Percentiles rank a stretch among this genome's conserved stretches.
Conservation (phyloP, 2,888 invertebrate genomes). For the Teinopalpus imperialis region DNA sequence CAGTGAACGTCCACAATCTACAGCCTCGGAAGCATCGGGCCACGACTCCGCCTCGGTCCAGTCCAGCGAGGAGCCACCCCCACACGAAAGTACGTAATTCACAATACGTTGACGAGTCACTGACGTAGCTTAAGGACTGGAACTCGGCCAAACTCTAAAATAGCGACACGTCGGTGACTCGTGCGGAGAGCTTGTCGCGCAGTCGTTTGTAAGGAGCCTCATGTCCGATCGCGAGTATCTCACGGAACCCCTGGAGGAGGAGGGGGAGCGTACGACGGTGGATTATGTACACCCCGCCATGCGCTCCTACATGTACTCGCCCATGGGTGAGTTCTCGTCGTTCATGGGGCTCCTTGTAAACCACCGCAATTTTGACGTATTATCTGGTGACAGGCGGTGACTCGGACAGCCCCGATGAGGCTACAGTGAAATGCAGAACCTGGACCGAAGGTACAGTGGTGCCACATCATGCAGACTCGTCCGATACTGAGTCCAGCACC, state of each 20-base stretch:
- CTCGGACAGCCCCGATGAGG: constrained; percentile 84
- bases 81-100: constrained; percentile 74
- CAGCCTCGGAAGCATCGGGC: constrained; percentile 74
- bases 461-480: constrained; percentile 60
- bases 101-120: constrained; percentile 64
- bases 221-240: constrained; percentile 80
- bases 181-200: constrained; percentile 72
- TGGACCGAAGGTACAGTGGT: constrained; percentile 72
- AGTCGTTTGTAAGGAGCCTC: constrained; percentile 73
- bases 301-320: constrained; percentile 80
- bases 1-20: constrained; percentile 73
- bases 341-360: constrained; percentile 48
- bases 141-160: constrained; percentile 76
- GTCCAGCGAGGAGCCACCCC: constrained; percentile 78
- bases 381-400: constrained; percentile 79
- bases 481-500: constrained; percentile 64
- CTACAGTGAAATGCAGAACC: constrained; percentile 80
- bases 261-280: constrained; percentile 66
- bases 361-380: constrained; percentile 42
- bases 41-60: constrained; percentile 75
- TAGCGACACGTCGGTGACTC: constrained; percentile 75
- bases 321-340: constrained; percentile 73
- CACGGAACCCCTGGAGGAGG: constrained; percentile 73
- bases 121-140: constrained; percentile 75
- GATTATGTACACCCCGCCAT: constrained; percentile 74